Conservation (phyloP, 1,140 invertebrate species). For the Ectropis grisescens region DNA sequence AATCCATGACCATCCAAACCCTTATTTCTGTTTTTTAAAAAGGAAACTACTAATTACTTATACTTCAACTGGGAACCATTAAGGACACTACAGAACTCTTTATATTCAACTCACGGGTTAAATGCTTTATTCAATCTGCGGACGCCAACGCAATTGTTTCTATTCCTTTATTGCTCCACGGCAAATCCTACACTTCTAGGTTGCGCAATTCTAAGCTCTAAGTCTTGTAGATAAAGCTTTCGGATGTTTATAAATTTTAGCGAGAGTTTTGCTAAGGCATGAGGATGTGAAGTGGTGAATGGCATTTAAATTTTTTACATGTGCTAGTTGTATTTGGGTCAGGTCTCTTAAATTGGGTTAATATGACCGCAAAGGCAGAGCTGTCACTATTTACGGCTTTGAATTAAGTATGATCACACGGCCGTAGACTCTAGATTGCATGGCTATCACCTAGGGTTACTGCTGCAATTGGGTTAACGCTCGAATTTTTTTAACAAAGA, state of each 20-base stretch:
- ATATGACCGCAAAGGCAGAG: slow-evolving; percentile 5
- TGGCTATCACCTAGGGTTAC: too few species aligned
- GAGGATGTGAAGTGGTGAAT: slow-evolving; percentile 15
- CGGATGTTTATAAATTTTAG: slow-evolving; percentile 2
- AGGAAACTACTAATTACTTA: too few species aligned
- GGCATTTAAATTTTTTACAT: too few species aligned
- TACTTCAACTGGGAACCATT: too few species aligned
- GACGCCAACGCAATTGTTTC: slow-evolving; percentile 50
- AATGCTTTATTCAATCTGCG: slow-evolving; percentile 53
- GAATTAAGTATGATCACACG: slow-evolving; percentile 26
- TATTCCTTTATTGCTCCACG: slow-evolving; percentile 25
- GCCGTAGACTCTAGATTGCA: too few species aligned
- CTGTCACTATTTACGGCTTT: slow-evolving; percentile 24
- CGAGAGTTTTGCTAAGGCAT: slow-evolving; percentile 2
- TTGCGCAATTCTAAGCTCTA: slow-evolving; percentile 16
- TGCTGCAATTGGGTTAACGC: too few species aligned
- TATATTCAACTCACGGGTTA: slow-evolving; percentile 32
- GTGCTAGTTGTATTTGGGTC: slow-evolving; percentile 8
- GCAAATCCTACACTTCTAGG: slow-evolving; percentile 4
- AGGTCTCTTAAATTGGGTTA: slow-evolving; percentile 8
- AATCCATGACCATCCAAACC: too few species aligned
- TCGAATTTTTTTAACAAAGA: too few species aligned
- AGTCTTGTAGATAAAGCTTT: slow-evolving; percentile 7
- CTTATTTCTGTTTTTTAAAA: too few species aligned
- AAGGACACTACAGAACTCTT: too few species aligned